phyloP scores from a whole-genome alignment of 2,797 vertebrate species.

The Dendrocincla tyrannina region DNA sequence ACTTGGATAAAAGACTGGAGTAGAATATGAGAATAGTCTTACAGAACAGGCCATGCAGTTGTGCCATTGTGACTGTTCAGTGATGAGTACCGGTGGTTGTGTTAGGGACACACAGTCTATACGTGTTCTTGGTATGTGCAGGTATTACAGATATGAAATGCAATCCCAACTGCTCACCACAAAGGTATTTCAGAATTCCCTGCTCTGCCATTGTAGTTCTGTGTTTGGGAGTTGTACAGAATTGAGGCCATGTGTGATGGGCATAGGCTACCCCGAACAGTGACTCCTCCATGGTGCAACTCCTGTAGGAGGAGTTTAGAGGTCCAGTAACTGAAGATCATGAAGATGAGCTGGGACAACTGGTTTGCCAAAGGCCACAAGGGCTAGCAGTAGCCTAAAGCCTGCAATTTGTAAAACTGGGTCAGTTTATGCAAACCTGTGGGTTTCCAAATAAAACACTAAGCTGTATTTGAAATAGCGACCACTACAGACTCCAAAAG shows the following conservation, averaged over 20 bases:
- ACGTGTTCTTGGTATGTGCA: background rate
- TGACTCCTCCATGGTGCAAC: background rate
- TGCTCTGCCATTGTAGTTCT: background rate
- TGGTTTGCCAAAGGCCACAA: background rate
- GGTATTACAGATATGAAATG: background rate
- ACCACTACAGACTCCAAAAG: background rate
- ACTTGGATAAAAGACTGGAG: background rate
- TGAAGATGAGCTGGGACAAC: fast-evolving
- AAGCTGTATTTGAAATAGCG: background rate
- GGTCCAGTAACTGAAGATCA: background rate
- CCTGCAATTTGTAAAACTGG: background rate
- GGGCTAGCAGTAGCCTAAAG: background rate
- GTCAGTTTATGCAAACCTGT: background rate
- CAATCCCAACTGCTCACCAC: background rate
- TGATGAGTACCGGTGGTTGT: background rate
- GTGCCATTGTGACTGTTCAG: fast-evolving
- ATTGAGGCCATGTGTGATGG: fast-evolving
- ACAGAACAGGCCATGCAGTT: background rate
- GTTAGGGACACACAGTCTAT: background rate
- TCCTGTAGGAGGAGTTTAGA: background rate
- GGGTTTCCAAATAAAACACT: background rate
- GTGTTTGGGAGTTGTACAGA: background rate
- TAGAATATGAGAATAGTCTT: background rate
- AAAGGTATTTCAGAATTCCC: background rate
- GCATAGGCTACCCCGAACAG: background rate